These are phyloP conservation scores for Pseudopodoces humilis DNA, from an alignment of 2,113 vertebrate genomes.

Conservation along the genomic window DNA sequence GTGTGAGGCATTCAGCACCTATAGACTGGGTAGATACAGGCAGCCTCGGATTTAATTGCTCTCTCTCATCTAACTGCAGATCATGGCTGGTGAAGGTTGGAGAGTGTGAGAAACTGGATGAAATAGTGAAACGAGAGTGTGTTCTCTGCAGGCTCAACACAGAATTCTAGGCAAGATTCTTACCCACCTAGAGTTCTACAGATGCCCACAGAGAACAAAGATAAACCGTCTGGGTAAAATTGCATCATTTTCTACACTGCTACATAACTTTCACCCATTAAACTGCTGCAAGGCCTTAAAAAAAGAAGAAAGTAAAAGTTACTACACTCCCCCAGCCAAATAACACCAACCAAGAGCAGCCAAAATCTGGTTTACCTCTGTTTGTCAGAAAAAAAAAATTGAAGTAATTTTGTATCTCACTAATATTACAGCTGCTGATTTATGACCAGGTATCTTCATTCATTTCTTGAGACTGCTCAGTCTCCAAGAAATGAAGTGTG, in stretches of 20 bases:
- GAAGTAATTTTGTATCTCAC: neutral
- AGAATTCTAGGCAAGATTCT: neutral
- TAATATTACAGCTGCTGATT: neutral
- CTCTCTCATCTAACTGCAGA: neutral
- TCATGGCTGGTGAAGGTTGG: neutral
- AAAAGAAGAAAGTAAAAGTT: neutral
- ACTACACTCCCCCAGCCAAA: fast-evolving
- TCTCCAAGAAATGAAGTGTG: conserved; percentile 21
- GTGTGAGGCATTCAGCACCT: neutral
- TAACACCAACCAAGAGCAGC: neutral
- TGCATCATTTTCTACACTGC: neutral
- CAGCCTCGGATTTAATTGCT: neutral
- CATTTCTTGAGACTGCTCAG: neutral
- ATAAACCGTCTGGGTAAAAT: neutral
- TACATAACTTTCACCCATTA: neutral
- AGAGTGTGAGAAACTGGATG: neutral
- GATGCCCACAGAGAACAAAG: neutral
- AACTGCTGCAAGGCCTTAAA: neutral
- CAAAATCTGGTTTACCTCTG: neutral
- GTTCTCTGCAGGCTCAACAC: neutral
- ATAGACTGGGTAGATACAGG: neutral
- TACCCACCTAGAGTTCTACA: neutral
- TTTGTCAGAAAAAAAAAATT: neutral
- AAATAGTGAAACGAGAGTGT: neutral
- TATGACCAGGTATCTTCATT: neutral